Evolutionary conservation across 2,888 invertebrate genomes (phyloP).

Genomic region (Hybos culiciformis): DNA sequence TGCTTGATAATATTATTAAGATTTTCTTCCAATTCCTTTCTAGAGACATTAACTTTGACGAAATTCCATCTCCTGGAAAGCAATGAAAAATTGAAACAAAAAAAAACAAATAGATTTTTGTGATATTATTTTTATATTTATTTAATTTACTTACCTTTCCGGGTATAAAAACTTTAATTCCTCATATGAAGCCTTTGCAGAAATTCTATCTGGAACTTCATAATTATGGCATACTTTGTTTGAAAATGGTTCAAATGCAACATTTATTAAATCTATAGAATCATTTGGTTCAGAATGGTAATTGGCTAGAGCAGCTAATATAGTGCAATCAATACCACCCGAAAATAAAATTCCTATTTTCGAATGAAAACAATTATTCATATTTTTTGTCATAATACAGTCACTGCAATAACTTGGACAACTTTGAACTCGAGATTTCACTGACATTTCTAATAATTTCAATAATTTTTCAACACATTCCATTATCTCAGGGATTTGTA

Average conservation of each 20-base stretch:
- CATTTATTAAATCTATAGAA: slow-evolving; percentile 83
- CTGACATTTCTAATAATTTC: slow-evolving; percentile 42
- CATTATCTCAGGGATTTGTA: no score
- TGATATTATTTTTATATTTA: neutral
- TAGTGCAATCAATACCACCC: slow-evolving; percentile 92
- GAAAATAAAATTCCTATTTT: slow-evolving; percentile 80
- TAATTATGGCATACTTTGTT: slow-evolving; percentile 20
- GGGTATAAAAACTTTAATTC: slow-evolving; percentile 60
- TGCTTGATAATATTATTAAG: slow-evolving; percentile 50
- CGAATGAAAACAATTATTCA: slow-evolving; percentile 41
- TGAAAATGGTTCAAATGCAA: slow-evolving; percentile 62
- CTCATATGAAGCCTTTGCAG: slow-evolving; percentile 53
- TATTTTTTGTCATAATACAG: slow-evolving; percentile 36
- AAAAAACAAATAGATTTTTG: neutral
- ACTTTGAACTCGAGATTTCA: slow-evolving; percentile 43
- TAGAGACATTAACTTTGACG: slow-evolving; percentile 60
- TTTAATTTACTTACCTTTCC: slow-evolving; percentile 31
- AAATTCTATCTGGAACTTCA: slow-evolving; percentile 71
- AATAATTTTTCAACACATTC: slow-evolving; percentile 38
- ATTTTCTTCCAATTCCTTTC: slow-evolving; percentile 45
- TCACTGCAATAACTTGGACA: slow-evolving; percentile 49
- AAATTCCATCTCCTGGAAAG: slow-evolving; percentile 63
- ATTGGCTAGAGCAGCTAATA: slow-evolving; percentile 68
- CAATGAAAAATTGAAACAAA: neutral
- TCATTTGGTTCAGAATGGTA: slow-evolving; percentile 48